Evolutionary conservation across 2,797 vertebrate species (phyloP).

Genomic region (Phrynocephalus guinanensis): DNA sequence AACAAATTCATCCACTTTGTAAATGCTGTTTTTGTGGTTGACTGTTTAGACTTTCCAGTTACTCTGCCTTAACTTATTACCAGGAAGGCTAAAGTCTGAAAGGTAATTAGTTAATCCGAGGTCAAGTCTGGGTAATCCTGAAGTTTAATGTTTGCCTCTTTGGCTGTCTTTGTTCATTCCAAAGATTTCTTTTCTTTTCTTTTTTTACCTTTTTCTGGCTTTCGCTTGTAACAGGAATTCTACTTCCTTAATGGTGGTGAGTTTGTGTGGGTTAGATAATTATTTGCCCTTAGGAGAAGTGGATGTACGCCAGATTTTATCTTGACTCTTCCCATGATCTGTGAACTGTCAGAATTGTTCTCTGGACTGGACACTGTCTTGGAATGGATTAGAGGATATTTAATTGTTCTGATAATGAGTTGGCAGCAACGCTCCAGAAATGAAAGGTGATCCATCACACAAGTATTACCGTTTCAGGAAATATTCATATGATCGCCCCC

Average conservation of each 20-base stretch:
- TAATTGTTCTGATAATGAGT: slow-evolving; percentile 34
- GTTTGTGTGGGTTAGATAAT: not conserved
- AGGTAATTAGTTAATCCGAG: slow-evolving; percentile 42
- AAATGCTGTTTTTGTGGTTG: slow-evolving; percentile 13
- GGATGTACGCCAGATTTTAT: slow-evolving; percentile 22
- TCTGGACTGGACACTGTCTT: not conserved
- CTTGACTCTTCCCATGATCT: slow-evolving; percentile 1
- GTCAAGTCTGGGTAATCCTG: slow-evolving; percentile 38
- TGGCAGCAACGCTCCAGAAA: not conserved
- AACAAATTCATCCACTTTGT: slow-evolving; percentile 15
- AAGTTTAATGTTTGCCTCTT: slow-evolving; percentile 34
- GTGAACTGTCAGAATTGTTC: not conserved
- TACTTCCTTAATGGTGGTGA: slow-evolving; percentile 1
- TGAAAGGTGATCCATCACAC: not conserved
- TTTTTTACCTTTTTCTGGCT: not conserved
- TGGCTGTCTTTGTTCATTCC: slow-evolving; percentile 27
- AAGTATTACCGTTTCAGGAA: slow-evolving; percentile 3
- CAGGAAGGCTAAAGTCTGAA: slow-evolving; percentile 38
- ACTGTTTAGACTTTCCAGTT: slow-evolving; percentile 38
- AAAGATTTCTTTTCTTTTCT: not conserved
- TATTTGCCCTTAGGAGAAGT: not conserved
- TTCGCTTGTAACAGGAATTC: slow-evolving; percentile 26
- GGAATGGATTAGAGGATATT: not conserved
- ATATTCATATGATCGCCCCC: not conserved
- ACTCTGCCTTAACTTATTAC: slow-evolving; percentile 23